Base-by-base conservation (phyloP, 2,888 invertebrate species). In the Busseola fusca region DNA sequence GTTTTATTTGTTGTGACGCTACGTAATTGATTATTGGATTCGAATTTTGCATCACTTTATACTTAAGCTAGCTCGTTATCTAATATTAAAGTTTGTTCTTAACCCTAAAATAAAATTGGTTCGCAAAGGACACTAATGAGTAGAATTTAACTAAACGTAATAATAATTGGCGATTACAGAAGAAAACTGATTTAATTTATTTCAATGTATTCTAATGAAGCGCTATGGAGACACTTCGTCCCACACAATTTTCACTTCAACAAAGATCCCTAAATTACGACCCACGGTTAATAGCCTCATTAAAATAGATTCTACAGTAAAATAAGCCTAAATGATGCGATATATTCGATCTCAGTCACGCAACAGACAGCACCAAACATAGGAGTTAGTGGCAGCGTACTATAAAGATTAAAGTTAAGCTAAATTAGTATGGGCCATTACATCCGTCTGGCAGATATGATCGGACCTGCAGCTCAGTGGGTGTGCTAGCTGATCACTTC, bases 391-490 rank as follows among this genome's bases (percentile, higher is more conserved):
- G 72, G 72, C 76, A 66, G 25, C 71, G 73, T 69, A 75, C 82
- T 83, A 85, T 89, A 86, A 86, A 89, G 88, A 91, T 90, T 80
- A 64, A 72, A 88, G 88, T 88, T 89, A 88, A 87, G 84, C 86
- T 82, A 80, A 86, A 84, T 87, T 78, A 84, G 74, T 67, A 74
- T 79, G 71, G 68, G 42, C 74, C 69, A 76, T 78, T 77, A 73
- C 77, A 78, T 78, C 62, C 74, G 60, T 79, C 69, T 76, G 58
- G 64, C 34, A 72, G 86, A 86, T 85, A 86, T 74, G 62, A 86
- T 85, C 86, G 50, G 48, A 68, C 58, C 64, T 71, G 69, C 54
- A 74, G 78, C 78, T 66, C 66, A 58, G 81, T 84, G 81, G 86
- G 82, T 84, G 86, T 82, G 68, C 74, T 72, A 40, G 27, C 42